Conservation (phyloP, 2,113 vertebrate genomes). For the Sturnira hondurensis region DNA sequence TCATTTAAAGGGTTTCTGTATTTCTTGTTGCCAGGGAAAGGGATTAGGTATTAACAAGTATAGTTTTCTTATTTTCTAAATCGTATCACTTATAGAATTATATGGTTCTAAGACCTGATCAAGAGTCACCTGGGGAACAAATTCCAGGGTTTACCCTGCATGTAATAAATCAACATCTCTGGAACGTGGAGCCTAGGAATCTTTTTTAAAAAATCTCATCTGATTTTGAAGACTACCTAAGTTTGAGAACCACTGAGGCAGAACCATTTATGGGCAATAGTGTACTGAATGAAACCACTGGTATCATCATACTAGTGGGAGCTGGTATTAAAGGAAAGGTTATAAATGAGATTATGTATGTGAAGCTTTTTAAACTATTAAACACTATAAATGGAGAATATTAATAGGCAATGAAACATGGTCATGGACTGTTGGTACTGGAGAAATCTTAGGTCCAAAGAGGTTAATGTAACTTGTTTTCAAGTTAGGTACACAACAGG, state of each 20-base stretch:
- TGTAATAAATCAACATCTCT: slow-evolving; percentile 3
- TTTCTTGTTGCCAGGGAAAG: background rate
- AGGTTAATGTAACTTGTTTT: background rate
- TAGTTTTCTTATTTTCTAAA: slow-evolving; percentile 36
- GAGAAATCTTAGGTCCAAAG: background rate
- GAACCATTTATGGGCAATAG: background rate
- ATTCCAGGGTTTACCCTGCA: background rate
- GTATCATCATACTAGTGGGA: background rate
- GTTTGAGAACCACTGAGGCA: background rate
- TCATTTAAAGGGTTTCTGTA: background rate
- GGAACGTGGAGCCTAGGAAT: background rate
- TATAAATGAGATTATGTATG: background rate
- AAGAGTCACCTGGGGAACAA: background rate
- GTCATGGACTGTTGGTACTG: background rate
- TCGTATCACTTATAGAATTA: background rate
- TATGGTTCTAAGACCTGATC: background rate
- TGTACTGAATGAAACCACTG: background rate
- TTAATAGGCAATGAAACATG: background rate
- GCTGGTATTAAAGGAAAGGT: background rate
- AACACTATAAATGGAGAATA: background rate
- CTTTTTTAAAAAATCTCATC: background rate
- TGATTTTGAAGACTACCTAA: slow-evolving; percentile 12
- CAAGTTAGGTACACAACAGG: slow-evolving; percentile 1
- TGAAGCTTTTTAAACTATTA: background rate
- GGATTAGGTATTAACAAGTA: background rate